phyloP scores from a whole-genome alignment of 2,888 invertebrate species.

The Labia minor region DNA sequence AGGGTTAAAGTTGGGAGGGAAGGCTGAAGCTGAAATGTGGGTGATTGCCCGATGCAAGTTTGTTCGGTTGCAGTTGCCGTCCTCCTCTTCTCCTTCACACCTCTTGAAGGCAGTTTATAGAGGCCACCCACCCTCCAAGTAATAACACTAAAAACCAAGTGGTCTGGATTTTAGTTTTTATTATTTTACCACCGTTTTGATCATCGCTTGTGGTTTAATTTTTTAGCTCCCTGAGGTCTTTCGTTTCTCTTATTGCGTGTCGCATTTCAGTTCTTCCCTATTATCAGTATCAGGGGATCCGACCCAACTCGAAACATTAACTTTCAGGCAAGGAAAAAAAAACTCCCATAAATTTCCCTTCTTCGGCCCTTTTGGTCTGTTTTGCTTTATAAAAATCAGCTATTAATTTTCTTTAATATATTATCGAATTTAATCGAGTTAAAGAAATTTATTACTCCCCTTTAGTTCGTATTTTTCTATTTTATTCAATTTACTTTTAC shows the following conservation, averaged over 20 bases:
- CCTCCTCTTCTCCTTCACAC: not conserved
- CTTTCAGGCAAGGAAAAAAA: not conserved
- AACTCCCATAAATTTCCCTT: not conserved
- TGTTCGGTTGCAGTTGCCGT: not conserved
- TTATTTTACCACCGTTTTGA: slow-evolving; percentile 13
- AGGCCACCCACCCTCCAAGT: not conserved
- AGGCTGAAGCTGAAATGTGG: too few relatives aligned
- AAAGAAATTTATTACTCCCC: not conserved
- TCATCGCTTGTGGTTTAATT: slow-evolving; percentile 1
- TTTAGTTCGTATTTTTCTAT: not conserved
- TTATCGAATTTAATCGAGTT: not conserved
- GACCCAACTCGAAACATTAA: not conserved
- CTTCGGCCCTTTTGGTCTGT: not conserved
- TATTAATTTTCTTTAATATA: not conserved
- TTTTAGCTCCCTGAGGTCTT: slow-evolving; percentile 5
- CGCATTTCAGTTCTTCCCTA: not conserved
- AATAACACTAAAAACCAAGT: slow-evolving; percentile 13
- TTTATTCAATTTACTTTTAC: not conserved
- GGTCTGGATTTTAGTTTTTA: not conserved
- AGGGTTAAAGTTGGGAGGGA: too few relatives aligned
- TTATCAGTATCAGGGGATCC: slow-evolving; percentile 13
- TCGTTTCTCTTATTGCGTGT: slow-evolving; percentile 8
- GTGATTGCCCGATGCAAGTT: not conserved
- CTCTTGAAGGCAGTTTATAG: not conserved
- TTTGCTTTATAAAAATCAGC: not conserved